A percentile compares a stretch with the other conserved stretches of the same genome.
Evolutionary conservation across 2,797 vertebrate genomes (phyloP).

Genomic region (Amblyopsis hoosieri): DNA sequence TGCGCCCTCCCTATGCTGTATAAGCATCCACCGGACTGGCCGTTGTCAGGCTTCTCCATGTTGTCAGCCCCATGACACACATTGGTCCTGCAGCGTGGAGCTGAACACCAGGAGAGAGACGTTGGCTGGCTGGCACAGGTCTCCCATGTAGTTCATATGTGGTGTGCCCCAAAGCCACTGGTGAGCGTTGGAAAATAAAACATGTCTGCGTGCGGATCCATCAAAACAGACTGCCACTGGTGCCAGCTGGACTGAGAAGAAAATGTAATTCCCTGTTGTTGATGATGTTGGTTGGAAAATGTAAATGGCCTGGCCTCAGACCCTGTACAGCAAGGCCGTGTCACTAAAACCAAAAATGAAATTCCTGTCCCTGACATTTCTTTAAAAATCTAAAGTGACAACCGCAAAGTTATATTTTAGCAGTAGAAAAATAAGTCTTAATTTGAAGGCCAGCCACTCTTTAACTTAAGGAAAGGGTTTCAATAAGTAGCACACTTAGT

Average conservation of each 20-base stretch:
- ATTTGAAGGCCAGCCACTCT: too few species aligned
- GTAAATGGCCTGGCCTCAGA: slow-evolving; percentile 12
- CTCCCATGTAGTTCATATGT: slow-evolving; percentile 32
- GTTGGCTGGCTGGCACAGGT: slow-evolving; percentile 20
- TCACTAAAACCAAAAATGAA: slow-evolving; percentile 8
- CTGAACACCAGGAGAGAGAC: slow-evolving; percentile 25
- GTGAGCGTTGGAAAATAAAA: slow-evolving; percentile 50
- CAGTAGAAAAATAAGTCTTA: not conserved
- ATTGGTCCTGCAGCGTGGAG: slow-evolving; percentile 20
- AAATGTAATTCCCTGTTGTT: slow-evolving; percentile 40
- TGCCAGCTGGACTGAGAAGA: slow-evolving; percentile 14
- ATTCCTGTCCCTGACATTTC: not conserved
- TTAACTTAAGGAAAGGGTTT: too few species aligned
- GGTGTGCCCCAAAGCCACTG: slow-evolving; percentile 41
- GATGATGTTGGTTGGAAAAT: slow-evolving; percentile 31
- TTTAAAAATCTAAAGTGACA: slow-evolving; percentile 3
- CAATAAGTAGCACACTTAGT: not conserved
- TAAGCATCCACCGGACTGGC: slow-evolving; percentile 21
- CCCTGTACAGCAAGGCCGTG: not conserved
- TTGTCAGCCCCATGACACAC: slow-evolving; percentile 6
- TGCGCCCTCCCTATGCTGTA: slow-evolving; percentile 50
- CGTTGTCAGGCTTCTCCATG: slow-evolving; percentile 7
- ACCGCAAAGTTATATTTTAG: slow-evolving; percentile 1
- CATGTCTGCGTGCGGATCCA: slow-evolving; percentile 5
- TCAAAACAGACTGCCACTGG: slow-evolving; percentile 12